These are phyloP conservation scores for Periophthalmus magnuspinnatus DNA, from an alignment of 2,797 vertebrate genomes.

Conservation along the genomic window DNA sequence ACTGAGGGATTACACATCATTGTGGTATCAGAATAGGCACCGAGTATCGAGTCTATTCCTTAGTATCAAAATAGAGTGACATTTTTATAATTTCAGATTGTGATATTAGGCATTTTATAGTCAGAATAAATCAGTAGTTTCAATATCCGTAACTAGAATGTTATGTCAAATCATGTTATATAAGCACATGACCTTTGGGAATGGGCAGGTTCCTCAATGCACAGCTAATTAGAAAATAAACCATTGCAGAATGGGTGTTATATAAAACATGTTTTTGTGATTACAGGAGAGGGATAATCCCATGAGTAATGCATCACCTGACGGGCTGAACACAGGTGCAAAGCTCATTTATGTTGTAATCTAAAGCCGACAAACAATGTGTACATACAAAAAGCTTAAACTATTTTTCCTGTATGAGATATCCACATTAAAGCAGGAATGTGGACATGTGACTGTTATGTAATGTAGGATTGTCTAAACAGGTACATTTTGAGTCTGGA, in stretches of 20 bases:
- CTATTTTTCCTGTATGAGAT: not conserved
- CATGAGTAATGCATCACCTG: slow-evolving; percentile 16
- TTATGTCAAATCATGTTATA: not conserved
- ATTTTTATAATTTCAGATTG: not conserved
- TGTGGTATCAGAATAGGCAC: no score
- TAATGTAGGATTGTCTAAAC: no score
- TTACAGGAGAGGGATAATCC: slow-evolving; percentile 41
- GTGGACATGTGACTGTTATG: not conserved
- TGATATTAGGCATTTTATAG: not conserved
- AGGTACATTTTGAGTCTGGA: no score
- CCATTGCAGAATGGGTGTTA: slow-evolving; percentile 28
- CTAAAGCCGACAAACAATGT: slow-evolving; percentile 6
- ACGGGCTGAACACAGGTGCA: slow-evolving; percentile 13
- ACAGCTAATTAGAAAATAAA: slow-evolving; percentile 46
- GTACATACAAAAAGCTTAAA: not conserved
- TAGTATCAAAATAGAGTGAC: not conserved
- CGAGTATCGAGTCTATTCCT: no score
- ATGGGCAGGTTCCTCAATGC: slow-evolving; percentile 12
- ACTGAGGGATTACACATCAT: no score
- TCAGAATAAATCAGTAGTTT: not conserved
- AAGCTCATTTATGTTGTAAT: slow-evolving; percentile 13
- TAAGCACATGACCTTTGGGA: not conserved
- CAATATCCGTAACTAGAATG: not conserved
- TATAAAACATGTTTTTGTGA: slow-evolving; percentile 29
- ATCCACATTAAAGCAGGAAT: slow-evolving; percentile 23